Base-by-base conservation (phyloP, 2,888 invertebrate genomes). In the Minunthozetes semirufus region DNA sequence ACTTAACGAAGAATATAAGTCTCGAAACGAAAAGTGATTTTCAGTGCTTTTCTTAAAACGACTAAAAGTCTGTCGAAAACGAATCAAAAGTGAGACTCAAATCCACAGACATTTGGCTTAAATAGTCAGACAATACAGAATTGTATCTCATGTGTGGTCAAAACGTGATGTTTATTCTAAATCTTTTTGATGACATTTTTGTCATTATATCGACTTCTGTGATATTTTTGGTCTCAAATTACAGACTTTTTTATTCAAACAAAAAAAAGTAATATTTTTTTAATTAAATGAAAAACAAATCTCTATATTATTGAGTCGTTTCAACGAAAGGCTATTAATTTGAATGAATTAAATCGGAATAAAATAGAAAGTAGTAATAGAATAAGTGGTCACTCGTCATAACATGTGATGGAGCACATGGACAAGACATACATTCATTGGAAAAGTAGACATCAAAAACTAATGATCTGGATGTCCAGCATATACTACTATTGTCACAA, bases 121-220 rank as follows among this genome's bases (percentile, higher is more conserved):
- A 19, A 59, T 59, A 59, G 56, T 56, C 1, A 6, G 19, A 27
- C 25, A 27, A 59, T n/a, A n/a, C n/a, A 9, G 13, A 33, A 33
- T 33, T 5, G 59, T 13, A 3, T 13, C 11, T 59, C 59, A 59
- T 27, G 59, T 59, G 59, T 19, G 17, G 8, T 9, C 11, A 19
- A 56, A 56, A 56, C 19, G 56, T 56, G 56, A 56, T 56, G 33
- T 33, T 33, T 33, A n/a, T n/a, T n/a, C n/a, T n/a, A n/a, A n/a
- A n/a, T n/a, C n/a, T n/a, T n/a, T n/a, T n/a, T n/a, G n/a, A n/a
- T n/a, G n/a, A n/a, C 33, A 33, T 33, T 3, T 33, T 3, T 33
- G 4, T 33, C 33, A 33, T n/a, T 9, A 50, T 50, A 50, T 50
- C 5, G 50, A 4, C 50, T n/a, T 50, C n/a, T 13, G 13, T 9